A percentile compares a stretch with the other conserved stretches of the same genome.
phyloP scores from a whole-genome alignment of 2,113 vertebrate genomes.

The Galemys pyrenaicus region DNA sequence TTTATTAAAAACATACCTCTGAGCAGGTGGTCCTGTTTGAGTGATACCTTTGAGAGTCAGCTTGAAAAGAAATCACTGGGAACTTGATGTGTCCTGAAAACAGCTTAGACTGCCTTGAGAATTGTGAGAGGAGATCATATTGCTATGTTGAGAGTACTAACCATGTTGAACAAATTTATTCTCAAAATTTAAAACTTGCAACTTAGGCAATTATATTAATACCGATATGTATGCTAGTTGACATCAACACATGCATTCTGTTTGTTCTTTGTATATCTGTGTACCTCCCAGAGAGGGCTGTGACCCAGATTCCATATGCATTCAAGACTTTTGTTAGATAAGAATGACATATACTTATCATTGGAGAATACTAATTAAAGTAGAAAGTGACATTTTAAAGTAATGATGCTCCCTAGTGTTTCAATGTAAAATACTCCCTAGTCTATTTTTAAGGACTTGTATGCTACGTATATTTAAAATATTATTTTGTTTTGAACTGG shows the following conservation, averaged over 20 bases:
- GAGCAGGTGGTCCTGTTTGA: slow-evolving; percentile 53
- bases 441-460: slow-evolving; percentile 78
- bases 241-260: slow-evolving; percentile 62
- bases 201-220: slow-evolving; percentile 55
- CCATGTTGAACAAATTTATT: slow-evolving; percentile 17
- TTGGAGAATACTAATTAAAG: slow-evolving; percentile 81
- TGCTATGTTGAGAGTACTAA: not conserved
- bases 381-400: slow-evolving; percentile 82
- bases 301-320: slow-evolving; percentile 77
- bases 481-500: slow-evolving; percentile 52
- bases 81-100: not conserved
- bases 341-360: slow-evolving; percentile 82
- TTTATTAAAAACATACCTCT: slow-evolving; percentile 66
- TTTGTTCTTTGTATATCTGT: slow-evolving; percentile 67
- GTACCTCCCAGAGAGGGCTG: slow-evolving; percentile 69
- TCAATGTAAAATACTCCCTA: slow-evolving; percentile 70
- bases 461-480: slow-evolving; percentile 53
- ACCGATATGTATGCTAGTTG: slow-evolving; percentile 52
- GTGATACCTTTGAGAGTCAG: not conserved
- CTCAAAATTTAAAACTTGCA: slow-evolving; percentile 37
- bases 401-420: slow-evolving; percentile 76
- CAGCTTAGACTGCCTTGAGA: slow-evolving; percentile 16
- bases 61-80: slow-evolving; percentile 49
- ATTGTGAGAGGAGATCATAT: slow-evolving; percentile 4
- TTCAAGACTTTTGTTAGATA: slow-evolving; percentile 77